phyloP scores from a whole-genome alignment of 2,888 invertebrate genomes.

The Oeneis ivallda region DNA sequence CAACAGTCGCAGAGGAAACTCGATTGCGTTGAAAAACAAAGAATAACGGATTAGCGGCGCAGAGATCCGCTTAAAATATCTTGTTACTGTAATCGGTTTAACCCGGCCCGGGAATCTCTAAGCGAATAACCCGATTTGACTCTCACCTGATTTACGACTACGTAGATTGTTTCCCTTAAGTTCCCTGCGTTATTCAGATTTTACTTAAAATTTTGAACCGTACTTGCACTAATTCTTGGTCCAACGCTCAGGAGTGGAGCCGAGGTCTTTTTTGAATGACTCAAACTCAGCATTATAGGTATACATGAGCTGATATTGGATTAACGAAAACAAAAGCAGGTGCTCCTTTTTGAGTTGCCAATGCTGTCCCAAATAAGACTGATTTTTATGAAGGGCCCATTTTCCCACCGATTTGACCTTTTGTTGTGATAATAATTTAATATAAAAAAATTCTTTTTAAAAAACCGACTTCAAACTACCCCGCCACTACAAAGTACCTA shows the following conservation, averaged over 20 bases:
- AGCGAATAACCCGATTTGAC: slow-evolving; percentile 56
- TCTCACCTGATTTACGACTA: slow-evolving; percentile 55
- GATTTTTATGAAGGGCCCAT: no score
- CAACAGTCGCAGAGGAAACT: slow-evolving; percentile 32
- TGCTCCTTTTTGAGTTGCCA: not conserved
- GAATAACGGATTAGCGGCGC: slow-evolving; percentile 42
- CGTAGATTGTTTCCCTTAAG: slow-evolving; percentile 8
- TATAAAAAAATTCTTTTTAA: no score
- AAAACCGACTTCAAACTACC: no score
- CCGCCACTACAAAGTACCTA: no score
- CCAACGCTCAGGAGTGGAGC: not conserved
- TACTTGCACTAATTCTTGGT: not conserved
- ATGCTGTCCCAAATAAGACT: no score
- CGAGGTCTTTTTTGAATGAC: no score
- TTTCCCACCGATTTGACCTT: no score
- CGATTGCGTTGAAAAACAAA: slow-evolving; percentile 41
- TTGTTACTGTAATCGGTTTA: slow-evolving; percentile 75
- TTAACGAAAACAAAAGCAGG: not conserved
- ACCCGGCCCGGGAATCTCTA: slow-evolving; percentile 55
- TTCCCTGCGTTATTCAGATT: not conserved
- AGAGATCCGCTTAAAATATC: slow-evolving; percentile 69
- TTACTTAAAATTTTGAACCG: not conserved
- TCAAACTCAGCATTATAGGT: not conserved
- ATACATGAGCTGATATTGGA: not conserved
- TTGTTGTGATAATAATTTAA: no score